Evolutionary conservation across 2,113 vertebrate genomes (phyloP).

Genomic region (Muntiacus muntjak): DNA sequence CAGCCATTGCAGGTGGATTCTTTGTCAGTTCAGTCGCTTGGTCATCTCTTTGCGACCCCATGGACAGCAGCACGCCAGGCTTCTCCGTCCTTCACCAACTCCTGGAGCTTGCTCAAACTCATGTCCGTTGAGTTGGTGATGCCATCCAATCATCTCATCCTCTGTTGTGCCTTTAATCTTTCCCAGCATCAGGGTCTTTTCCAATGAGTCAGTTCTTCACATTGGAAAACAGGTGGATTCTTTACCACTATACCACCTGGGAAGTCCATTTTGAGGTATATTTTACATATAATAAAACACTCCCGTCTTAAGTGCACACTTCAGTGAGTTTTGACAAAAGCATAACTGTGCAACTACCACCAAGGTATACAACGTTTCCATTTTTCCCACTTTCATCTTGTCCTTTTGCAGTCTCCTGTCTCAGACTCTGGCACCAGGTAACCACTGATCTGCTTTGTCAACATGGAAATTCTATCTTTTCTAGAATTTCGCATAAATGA

Average conservation of each 20-base stretch:
- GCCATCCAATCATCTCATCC: not conserved
- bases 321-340: not conserved
- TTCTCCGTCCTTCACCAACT: not conserved
- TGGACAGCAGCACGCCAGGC: not conserved
- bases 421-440: no score
- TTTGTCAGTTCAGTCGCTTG: not conserved
- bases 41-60: not conserved
- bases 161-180: not conserved
- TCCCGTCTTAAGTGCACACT: not conserved
- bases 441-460: not conserved
- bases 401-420: not conserved
- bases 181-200: not conserved
- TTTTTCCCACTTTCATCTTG: not conserved
- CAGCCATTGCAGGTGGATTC: no score
- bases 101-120: not conserved
- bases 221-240: not conserved
- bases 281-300: not conserved
- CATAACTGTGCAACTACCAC: not conserved
- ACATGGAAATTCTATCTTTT: not conserved
- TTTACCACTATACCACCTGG: not conserved
- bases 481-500: not conserved
- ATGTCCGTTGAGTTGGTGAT: not conserved
- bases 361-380: not conserved
- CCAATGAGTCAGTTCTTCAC: not conserved
- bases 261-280: not conserved